These are phyloP conservation scores for Aythya baeri DNA, from an alignment of 2,113 vertebrate genomes.

Conservation along the genomic window DNA sequence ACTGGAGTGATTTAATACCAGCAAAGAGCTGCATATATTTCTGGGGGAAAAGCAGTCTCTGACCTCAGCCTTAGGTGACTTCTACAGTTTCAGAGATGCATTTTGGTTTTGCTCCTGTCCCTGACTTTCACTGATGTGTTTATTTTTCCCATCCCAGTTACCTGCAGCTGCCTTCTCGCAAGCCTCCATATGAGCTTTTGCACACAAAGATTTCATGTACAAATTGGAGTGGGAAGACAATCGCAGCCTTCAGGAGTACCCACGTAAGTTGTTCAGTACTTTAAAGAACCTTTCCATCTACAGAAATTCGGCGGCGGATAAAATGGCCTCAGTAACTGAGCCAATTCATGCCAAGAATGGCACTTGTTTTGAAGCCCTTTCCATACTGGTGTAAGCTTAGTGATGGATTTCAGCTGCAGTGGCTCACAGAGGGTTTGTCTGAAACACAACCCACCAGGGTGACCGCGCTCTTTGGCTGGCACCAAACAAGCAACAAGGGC, in stretches of 20 bases:
- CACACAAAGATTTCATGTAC: background rate
- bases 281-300: background rate
- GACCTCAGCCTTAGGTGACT: background rate
- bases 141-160: background rate
- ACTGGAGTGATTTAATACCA: background rate
- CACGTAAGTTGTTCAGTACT: background rate
- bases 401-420: rapidly evolving
- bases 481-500: rapidly evolving
- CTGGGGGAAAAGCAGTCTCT: background rate
- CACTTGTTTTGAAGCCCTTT: rapidly evolving
- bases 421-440: background rate
- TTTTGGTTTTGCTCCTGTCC: background rate
- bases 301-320: background rate
- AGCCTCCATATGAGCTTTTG: background rate
- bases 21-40: background rate
- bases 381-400: rapidly evolving
- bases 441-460: background rate
- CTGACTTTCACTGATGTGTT: background rate
- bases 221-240: background rate
- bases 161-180: background rate
- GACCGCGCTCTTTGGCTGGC: background rate
- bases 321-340: background rate
- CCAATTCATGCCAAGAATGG: background rate
- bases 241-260: background rate
- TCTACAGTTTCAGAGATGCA: background rate